Conservation (phyloP, 2,888 invertebrate genomes). For the Subacronicta megacephala region DNA sequence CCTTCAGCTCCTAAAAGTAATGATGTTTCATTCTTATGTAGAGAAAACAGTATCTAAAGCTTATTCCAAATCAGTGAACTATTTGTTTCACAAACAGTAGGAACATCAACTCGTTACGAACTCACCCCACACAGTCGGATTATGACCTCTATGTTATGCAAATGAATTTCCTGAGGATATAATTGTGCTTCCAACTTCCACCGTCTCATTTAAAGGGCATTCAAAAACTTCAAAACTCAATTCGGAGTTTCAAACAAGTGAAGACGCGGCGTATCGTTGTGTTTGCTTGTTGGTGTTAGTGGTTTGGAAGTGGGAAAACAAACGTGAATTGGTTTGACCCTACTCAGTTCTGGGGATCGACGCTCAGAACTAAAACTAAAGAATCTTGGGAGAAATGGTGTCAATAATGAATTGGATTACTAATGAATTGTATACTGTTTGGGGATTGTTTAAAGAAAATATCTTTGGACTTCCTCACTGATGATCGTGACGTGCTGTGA, state of each 20-base stretch:
- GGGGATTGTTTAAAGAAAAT: too few species aligned
- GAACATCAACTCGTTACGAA: conserved; percentile 54
- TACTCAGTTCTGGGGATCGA: too few species aligned
- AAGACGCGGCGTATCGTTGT: conserved; percentile 42
- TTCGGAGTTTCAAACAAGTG: conserved; percentile 60
- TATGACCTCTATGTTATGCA: conserved; percentile 58
- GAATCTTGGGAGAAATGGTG: too few species aligned
- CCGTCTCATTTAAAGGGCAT: conserved; percentile 66
- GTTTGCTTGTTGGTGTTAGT: conserved; percentile 32
- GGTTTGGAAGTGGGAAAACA: conserved; percentile 13
- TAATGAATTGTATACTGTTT: too few species aligned
- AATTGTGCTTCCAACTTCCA: conserved; percentile 64
- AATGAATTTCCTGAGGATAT: conserved; percentile 65
- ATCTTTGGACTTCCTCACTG: too few species aligned
- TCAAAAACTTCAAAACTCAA: conserved; percentile 70
- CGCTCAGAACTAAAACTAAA: too few species aligned
- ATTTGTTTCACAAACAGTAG: conserved; percentile 8
- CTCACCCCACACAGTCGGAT: conserved; percentile 37
- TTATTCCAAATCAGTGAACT: conserved; percentile 18
- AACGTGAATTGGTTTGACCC: too few species aligned
- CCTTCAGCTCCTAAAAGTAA: too few species aligned
- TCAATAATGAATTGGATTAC: too few species aligned
- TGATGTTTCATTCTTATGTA: too few species aligned
- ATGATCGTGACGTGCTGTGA: too few species aligned
- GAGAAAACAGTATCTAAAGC: not conserved